Percentiles rank a stretch among this genome's conserved stretches.
phyloP scores from a whole-genome alignment of 2,797 vertebrate species.

The Micrastur ruficollis region DNA sequence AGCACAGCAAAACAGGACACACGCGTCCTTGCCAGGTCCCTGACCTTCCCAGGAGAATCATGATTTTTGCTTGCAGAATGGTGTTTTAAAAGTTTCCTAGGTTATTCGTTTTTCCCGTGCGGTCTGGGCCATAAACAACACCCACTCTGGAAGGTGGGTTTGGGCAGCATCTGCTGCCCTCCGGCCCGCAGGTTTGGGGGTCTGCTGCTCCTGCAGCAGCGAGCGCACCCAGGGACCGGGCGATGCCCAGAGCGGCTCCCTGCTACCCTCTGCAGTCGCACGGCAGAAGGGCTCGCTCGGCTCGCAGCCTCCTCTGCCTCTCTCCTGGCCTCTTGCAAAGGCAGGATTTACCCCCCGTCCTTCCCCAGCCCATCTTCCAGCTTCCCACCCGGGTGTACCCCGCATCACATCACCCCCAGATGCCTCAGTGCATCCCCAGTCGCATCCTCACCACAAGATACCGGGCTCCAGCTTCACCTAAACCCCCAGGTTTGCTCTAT shows the following conservation, averaged over 20 bases:
- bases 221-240: neutral
- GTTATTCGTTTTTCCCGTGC: fast-evolving
- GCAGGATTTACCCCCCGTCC: neutral
- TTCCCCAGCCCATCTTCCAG: neutral
- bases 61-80: fast-evolving
- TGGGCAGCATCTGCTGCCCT: neutral
- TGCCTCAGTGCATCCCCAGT: fast-evolving
- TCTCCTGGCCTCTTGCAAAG: neutral
- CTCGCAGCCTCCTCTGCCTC: neutral
- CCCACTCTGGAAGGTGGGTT: fast-evolving
- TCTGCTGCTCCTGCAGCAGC: fast-evolving
- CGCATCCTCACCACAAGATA: fast-evolving
- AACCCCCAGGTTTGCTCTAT: fast-evolving
- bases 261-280: slow-evolving; percentile 39
- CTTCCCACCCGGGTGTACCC: fast-evolving
- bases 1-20: neutral
- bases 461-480: fast-evolving
- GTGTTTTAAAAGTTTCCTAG: neutral
- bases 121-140: neutral
- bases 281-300: neutral
- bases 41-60: fast-evolving
- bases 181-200: neutral
- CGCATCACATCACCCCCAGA: neutral
- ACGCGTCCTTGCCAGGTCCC: fast-evolving
- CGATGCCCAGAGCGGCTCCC: neutral